phyloP scores from a whole-genome alignment of 1,140 invertebrate genomes.

The Musca domestica region DNA sequence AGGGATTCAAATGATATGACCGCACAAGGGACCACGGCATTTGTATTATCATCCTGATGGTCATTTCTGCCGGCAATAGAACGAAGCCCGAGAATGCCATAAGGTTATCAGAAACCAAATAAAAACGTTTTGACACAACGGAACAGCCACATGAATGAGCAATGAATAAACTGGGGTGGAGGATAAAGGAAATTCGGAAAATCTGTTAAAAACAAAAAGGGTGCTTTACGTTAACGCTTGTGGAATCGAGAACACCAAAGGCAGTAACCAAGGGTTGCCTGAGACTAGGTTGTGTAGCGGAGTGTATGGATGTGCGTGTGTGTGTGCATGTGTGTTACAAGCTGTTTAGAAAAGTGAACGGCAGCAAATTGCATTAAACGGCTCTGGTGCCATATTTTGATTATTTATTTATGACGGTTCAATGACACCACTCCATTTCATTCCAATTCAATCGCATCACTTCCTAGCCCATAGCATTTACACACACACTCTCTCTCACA shows the following conservation, averaged over 20 bases:
- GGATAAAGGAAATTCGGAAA: background rate
- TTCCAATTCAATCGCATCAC: too few species aligned
- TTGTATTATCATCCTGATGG: background rate
- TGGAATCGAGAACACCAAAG: background rate
- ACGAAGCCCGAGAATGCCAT: background rate
- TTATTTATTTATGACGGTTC: constrained; percentile 24
- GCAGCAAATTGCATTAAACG: constrained; percentile 26
- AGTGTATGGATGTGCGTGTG: too few species aligned
- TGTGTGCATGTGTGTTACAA: background rate
- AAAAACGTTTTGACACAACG: background rate
- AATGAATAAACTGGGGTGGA: background rate
- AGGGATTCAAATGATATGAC: constrained; percentile 49
- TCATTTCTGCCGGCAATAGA: too few species aligned
- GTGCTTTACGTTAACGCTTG: background rate
- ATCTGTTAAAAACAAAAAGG: background rate
- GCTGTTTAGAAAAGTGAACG: background rate
- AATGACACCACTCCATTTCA: background rate
- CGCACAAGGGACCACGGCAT: constrained; percentile 28
- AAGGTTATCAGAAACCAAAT: background rate
- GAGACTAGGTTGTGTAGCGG: too few species aligned
- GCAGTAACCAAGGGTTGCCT: background rate
- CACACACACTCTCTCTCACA: background rate
- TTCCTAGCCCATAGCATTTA: too few species aligned
- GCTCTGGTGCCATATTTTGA: constrained; percentile 25
- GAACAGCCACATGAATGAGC: background rate